A percentile compares a stretch with the other conserved stretches of the same genome.
Evolutionary conservation across 1,140 invertebrate species (phyloP).

Genomic region (Akabosia matsudoensis): DNA sequence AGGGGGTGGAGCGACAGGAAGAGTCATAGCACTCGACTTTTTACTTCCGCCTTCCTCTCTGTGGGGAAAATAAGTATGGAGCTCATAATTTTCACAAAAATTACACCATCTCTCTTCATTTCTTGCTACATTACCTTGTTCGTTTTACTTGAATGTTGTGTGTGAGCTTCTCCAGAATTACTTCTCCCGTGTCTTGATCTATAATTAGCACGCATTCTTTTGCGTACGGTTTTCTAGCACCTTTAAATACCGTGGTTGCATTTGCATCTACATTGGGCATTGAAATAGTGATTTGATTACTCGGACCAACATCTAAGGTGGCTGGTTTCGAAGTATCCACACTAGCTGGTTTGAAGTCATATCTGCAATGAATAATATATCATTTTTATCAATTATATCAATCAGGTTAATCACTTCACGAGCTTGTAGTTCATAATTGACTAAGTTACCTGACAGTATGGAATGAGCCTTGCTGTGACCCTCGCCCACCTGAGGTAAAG

Average conservation of each 20-base stretch:
- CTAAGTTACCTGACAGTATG: slow-evolving; percentile 79
- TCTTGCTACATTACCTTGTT: slow-evolving; percentile 64
- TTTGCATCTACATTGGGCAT: slow-evolving; percentile 88
- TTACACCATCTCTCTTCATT: neutral
- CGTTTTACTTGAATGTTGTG: slow-evolving; percentile 92
- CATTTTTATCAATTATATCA: too few species aligned
- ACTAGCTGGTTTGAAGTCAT: slow-evolving; percentile 93
- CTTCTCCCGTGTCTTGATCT: slow-evolving; percentile 83
- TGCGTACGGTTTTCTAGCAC: slow-evolving; percentile 80
- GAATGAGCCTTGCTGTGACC: slow-evolving; percentile 65
- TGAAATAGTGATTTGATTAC: slow-evolving; percentile 83
- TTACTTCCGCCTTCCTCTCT: slow-evolving; percentile 34
- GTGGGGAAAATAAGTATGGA: neutral
- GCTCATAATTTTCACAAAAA: neutral
- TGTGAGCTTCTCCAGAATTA: slow-evolving; percentile 84
- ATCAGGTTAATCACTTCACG: slow-evolving; percentile 22
- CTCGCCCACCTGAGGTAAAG: slow-evolving; percentile 59
- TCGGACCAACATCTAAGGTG: slow-evolving; percentile 78
- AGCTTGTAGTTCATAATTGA: neutral
- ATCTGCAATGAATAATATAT: too few species aligned
- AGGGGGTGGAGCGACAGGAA: slow-evolving; percentile 18
- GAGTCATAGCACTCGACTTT: neutral
- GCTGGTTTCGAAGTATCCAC: slow-evolving; percentile 88
- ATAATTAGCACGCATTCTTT: slow-evolving; percentile 95
- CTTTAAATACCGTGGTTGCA: slow-evolving; percentile 88